These are phyloP conservation scores for Callyntrura sp. DNA, from an alignment of 2,888 invertebrate species.

Conservation along the genomic window DNA sequence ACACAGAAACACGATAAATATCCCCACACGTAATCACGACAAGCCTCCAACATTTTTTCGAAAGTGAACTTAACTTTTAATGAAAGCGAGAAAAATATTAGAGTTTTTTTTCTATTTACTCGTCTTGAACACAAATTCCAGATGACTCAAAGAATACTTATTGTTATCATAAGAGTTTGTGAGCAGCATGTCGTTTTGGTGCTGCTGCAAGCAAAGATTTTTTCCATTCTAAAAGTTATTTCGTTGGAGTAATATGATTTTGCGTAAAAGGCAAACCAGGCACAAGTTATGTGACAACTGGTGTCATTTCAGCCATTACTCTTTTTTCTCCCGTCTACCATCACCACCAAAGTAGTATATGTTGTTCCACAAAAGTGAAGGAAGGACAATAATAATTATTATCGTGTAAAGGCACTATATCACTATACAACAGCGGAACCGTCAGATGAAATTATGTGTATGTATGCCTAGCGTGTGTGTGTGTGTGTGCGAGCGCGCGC, in stretches of 20 bases:
- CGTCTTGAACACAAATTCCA: background rate
- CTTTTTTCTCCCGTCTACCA: slow-evolving; percentile 47
- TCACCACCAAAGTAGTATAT: background rate
- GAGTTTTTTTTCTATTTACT: background rate
- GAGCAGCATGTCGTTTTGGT: background rate
- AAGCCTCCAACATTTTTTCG: too few relatives aligned
- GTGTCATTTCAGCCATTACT: slow-evolving; percentile 68
- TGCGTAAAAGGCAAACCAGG: slow-evolving; percentile 63
- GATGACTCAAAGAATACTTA: slow-evolving; percentile 9
- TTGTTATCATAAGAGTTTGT: background rate
- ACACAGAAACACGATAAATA: too few relatives aligned
- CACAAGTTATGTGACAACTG: slow-evolving; percentile 69
- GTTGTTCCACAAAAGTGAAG: background rate
- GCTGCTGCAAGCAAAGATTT: background rate
- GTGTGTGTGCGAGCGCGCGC: background rate
- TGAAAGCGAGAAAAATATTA: slow-evolving; percentile 13
- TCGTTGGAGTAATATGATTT: slow-evolving; percentile 43
- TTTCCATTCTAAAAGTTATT: too few relatives aligned
- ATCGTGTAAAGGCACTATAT: background rate
- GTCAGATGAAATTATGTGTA: background rate
- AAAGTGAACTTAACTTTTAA: slow-evolving; percentile 6
- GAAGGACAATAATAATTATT: slow-evolving; percentile 16
- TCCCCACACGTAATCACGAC: too few relatives aligned
- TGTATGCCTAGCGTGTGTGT: background rate
- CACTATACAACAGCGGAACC: background rate